These are phyloP conservation scores for Thryonomys swinderianus DNA, from an alignment of 2,113 vertebrate species.

Conservation along the genomic window DNA sequence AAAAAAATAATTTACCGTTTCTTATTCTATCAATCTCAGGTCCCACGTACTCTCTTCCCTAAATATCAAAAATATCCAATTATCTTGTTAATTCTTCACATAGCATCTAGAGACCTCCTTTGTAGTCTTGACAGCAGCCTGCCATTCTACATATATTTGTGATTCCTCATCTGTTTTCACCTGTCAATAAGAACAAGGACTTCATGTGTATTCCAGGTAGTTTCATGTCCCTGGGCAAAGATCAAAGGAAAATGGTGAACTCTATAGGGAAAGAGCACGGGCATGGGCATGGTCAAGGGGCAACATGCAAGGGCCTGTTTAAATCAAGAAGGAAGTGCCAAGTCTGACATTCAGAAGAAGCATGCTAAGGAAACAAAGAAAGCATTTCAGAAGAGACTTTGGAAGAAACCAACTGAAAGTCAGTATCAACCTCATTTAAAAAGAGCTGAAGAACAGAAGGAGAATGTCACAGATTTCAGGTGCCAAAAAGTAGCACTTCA, in stretches of 20 bases:
- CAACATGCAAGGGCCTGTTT: background rate
- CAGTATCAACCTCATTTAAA: background rate
- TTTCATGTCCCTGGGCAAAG: background rate
- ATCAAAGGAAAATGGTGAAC: background rate
- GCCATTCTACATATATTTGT: background rate
- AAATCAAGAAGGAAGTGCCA: background rate
- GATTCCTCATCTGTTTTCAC: background rate
- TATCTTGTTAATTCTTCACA: background rate
- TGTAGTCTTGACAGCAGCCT: background rate
- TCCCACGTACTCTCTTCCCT: background rate
- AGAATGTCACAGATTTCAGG: background rate
- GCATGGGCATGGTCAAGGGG: background rate
- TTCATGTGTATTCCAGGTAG: background rate
- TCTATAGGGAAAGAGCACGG: background rate
- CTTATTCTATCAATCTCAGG: background rate
- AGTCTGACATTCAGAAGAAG: background rate
- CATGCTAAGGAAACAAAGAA: background rate
- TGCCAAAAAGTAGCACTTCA: background rate
- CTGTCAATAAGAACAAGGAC: background rate
- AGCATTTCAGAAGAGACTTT: background rate
- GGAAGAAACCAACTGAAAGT: background rate
- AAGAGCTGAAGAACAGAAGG: background rate
- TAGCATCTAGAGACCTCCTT: background rate
- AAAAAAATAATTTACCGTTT: background rate
- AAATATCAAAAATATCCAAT: background rate